Base-by-base conservation (phyloP, 2,888 invertebrate species). In the Ormyrus rosae region DNA sequence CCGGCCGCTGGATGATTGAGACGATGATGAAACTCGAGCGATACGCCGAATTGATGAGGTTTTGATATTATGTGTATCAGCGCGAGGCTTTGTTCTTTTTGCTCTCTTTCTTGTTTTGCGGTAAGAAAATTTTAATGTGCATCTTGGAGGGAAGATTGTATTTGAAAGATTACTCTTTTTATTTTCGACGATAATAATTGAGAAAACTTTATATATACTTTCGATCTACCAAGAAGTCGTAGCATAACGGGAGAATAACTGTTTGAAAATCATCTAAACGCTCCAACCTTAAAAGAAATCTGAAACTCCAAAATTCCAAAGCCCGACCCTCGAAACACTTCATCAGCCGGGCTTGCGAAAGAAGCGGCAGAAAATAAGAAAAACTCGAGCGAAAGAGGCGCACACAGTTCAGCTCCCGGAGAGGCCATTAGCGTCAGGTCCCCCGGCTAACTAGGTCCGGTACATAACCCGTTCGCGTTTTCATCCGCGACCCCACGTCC, bases 371-470 rank as follows among this genome's bases (percentile, higher is more conserved):
- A 10, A 60, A 56, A 58, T 10, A 46, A 51, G 45, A 64, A 56
- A 77, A 69, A 63, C 45, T 67, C 65, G 71, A 71, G 72, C 48
- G 50, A 19, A 19, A 19, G 19, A 78, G 70, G 73, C 34, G 50
- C 63, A n/a, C n/a, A 7, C 19, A 51, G 73, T 34, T 34, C 8
- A 61, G 58, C 81, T 80, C 80, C 76, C 56, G 82, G 72, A 19
- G 19, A 83, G 83, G 84, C 85, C 85, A 85, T 86, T 85, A 86
- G 84, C 83, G 80, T 84, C 82, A 82, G 67, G 68, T 68, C 78
- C 74, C 50, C 70, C 79, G 81, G 74, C 83, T 83, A 84, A 84
- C 85, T 83, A 84, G 85, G 83, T 85, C 84, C 84, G 81, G 83
- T 10, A 53, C 63, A 50, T 50, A 79, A 68, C 45, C 61, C 61